Conservation (phyloP, 2,113 vertebrate species). For the Callorhinus ursinus region DNA sequence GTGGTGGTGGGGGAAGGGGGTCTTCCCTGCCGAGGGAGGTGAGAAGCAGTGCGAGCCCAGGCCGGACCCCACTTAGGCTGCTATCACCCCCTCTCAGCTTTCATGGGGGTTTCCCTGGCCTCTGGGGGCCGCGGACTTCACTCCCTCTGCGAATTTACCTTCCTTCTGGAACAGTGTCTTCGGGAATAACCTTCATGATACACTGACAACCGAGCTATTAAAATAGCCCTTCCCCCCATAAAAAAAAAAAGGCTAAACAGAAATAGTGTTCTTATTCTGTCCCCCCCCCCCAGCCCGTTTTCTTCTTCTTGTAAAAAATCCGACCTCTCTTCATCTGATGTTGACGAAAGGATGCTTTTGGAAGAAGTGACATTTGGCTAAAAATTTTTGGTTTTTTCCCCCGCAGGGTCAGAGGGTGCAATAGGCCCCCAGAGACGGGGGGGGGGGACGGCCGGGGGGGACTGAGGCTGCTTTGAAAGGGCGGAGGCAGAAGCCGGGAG, state of each 20-base stretch:
- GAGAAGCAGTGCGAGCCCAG: not conserved
- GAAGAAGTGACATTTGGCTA: slow-evolving; percentile 24
- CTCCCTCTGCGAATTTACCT: not conserved
- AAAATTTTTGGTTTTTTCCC: fast-evolving
- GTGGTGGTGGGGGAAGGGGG: not conserved
- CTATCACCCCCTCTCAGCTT: slow-evolving; percentile 68
- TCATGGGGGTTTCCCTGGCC: slow-evolving; percentile 57
- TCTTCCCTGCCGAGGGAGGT: not conserved
- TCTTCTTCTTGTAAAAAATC: not conserved
- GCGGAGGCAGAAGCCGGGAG: not conserved
- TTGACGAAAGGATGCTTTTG: slow-evolving; percentile 4
- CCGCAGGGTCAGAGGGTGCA: not conserved
- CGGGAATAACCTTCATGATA: not conserved
- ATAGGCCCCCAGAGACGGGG: not conserved
- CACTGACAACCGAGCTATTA: not conserved
- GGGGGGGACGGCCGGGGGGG: not conserved
- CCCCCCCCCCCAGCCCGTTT: not conserved
- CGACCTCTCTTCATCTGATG: not conserved
- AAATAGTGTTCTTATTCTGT: not conserved
- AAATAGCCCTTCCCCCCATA: not conserved
- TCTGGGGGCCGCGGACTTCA: not conserved
- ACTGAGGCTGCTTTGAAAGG: not conserved
- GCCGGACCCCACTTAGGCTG: slow-evolving; percentile 62
- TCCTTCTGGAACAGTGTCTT: not conserved
- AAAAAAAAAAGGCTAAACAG: not conserved